These are phyloP conservation scores for Heliopora coerulea DNA, from an alignment of 92 coral and sea anemone species.

Conservation along the genomic window DNA sequence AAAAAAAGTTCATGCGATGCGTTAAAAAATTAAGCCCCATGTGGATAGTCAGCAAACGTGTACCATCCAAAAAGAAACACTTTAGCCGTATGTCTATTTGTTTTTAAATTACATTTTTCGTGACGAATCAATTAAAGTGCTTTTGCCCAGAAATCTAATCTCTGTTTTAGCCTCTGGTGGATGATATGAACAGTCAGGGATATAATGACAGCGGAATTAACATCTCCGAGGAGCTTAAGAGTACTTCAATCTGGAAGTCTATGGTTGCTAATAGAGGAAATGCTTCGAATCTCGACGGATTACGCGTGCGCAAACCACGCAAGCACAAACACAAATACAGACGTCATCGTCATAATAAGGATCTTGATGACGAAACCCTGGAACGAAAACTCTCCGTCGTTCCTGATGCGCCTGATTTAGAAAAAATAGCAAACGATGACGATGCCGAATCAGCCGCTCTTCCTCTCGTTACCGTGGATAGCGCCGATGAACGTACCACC, in stretches of 20 bases:
- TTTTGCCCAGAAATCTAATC: neutral
- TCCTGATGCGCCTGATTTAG: slow-evolving; percentile 34
- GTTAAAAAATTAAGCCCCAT: too few relatives aligned
- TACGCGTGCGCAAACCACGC: slow-evolving; percentile 33
- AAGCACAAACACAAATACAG: slow-evolving; percentile 33
- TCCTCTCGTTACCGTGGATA: slow-evolving; percentile 31
- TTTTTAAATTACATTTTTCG: too few relatives aligned
- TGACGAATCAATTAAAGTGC: too few relatives aligned
- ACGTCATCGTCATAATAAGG: slow-evolving; percentile 24
- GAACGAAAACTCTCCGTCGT: slow-evolving; percentile 38
- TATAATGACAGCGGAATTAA: slow-evolving; percentile 56
- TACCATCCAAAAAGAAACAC: too few relatives aligned
- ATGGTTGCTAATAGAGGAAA: slow-evolving; percentile 25
- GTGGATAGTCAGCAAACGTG: too few relatives aligned
- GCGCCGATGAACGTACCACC: slow-evolving; percentile 18
- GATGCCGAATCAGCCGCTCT: slow-evolving; percentile 11
- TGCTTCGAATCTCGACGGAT: neutral
- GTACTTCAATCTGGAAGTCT: slow-evolving; percentile 84
- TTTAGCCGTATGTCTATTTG: too few relatives aligned
- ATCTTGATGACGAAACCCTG: neutral
- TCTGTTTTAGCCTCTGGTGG: slow-evolving; percentile 26
- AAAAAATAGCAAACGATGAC: slow-evolving; percentile 33
- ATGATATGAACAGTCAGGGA: neutral
- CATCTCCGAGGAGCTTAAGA: slow-evolving; percentile 87
- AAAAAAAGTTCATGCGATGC: too few relatives aligned